phyloP scores from a whole-genome alignment of 2,113 vertebrate species.

The Thunnus maccoyii region DNA sequence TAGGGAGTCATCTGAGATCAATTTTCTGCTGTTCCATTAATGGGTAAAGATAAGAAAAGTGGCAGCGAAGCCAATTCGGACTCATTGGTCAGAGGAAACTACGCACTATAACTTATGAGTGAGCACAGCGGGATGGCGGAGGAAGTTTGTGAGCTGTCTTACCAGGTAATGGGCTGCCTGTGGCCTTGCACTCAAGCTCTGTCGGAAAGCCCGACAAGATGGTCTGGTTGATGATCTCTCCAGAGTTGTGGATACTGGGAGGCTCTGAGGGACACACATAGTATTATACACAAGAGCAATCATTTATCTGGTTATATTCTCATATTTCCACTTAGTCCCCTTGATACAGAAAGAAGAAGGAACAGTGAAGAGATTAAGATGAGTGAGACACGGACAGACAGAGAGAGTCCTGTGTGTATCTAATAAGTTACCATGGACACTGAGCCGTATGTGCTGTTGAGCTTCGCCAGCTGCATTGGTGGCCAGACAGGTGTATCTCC shows the following conservation, averaged over 20 bases:
- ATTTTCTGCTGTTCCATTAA: conserved; percentile 50
- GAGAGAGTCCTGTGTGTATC: conserved; percentile 10
- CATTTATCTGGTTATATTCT: conserved; percentile 13
- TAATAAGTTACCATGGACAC: conserved; percentile 90
- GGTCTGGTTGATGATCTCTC: conserved; percentile 91
- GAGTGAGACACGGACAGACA: conserved; percentile 18
- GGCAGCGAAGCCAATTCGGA: neutral
- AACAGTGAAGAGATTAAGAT: neutral
- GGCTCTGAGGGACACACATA: conserved; percentile 87
- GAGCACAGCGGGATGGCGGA: conserved; percentile 12
- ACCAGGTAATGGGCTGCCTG: conserved; percentile 93
- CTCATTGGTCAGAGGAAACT: conserved; percentile 1
- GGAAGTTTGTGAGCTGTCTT: conserved; percentile 29
- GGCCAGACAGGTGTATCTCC: conserved; percentile 94
- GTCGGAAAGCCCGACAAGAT: conserved; percentile 89
- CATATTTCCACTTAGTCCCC: conserved; percentile 10
- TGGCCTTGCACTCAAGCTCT: conserved; percentile 90
- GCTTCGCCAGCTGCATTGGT: conserved; percentile 96
- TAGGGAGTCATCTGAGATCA: conserved; percentile 51
- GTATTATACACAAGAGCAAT: conserved; percentile 20
- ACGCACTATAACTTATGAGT: conserved; percentile 9
- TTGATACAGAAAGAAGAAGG: neutral
- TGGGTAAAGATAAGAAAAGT: conserved; percentile 43
- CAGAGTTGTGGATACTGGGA: conserved; percentile 88
- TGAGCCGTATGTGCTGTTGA: conserved; percentile 89